phyloP scores from a whole-genome alignment of 2,113 vertebrate genomes.

The Phaethornis superciliosus region DNA sequence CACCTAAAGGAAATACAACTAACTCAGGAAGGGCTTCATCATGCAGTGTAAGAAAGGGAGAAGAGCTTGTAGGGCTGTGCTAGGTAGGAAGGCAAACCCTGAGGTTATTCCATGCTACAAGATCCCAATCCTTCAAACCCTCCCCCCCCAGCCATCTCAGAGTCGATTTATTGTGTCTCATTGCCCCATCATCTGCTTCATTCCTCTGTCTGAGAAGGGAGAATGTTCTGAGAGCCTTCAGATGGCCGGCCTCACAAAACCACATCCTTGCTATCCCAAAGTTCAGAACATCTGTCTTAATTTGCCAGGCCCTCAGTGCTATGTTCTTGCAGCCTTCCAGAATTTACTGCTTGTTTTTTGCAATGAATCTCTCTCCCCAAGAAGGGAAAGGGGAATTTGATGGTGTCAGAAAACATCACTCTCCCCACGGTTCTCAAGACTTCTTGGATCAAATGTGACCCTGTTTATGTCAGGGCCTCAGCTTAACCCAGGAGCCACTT shows the following conservation, averaged over 20 bases:
- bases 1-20: neutral
- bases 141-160: neutral
- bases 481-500: neutral
- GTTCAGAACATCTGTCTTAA: neutral
- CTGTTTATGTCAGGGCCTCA: neutral
- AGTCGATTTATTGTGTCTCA: neutral
- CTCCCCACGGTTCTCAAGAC: neutral
- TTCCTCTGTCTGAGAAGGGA: neutral
- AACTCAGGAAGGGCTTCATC: neutral
- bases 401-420: neutral
- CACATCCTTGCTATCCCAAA: neutral
- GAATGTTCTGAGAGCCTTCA: neutral
- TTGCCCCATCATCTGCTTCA: neutral
- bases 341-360: neutral
- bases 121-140: neutral
- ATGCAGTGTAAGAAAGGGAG: accelerated
- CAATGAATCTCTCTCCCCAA: neutral
- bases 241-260: neutral
- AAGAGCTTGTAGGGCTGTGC: accelerated
- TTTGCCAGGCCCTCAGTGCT: neutral
- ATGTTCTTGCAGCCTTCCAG: neutral
- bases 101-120: no score
- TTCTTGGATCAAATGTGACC: neutral
- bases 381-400: neutral
- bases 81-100: no score